Base-by-base conservation (phyloP, 1,140 invertebrate species). In the Protaetia brevitarsis region DNA sequence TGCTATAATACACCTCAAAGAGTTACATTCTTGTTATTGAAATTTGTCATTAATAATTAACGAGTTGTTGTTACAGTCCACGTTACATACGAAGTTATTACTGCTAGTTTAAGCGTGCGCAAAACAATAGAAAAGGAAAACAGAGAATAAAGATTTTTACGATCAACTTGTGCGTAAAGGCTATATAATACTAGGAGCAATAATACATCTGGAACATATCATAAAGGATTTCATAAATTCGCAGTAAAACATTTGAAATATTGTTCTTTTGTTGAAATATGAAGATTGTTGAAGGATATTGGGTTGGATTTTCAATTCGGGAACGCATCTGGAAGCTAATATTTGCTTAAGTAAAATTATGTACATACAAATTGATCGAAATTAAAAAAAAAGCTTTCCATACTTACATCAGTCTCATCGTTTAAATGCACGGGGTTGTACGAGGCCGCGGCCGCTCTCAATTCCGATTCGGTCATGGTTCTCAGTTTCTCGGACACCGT, bases 401-500 rank as follows among this genome's bases (percentile, higher is more conserved):
- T n/a, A 29, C 57, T 59, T 28, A 59, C 57, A 59, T 59, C 57
- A 6, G 57, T 59, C 13, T 59, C 57, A 11, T 59, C 57, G 11
- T 59, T 10, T 59, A 59, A n/a, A 59, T 31, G 26, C 2, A 59
- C 57, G 8, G 57, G 57, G 26, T 59, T 59, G 13, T 59, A 59
- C 2, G 57, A 28, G n/a, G 57, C 26, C 5, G 57, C 57, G 7
- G 57, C 57, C 13, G 26, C 27, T n/a, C 26, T 11, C 3, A 59
- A 16, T 29, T 59, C 57, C 57, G 57, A 59, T 59, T 59, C 57
- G 0, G 57, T 59, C 59, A 62, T 62, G 8, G 29, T 31, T 16
- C 31, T 31, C 13, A 89, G 72, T 68, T 81, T 81, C 72, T 77
- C 79, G 67, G 79, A 85, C 10, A 86, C 76, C 65, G 80, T 81